phyloP scores from a whole-genome alignment of 2,888 invertebrate genomes.

The Anthophora plumipes region DNA sequence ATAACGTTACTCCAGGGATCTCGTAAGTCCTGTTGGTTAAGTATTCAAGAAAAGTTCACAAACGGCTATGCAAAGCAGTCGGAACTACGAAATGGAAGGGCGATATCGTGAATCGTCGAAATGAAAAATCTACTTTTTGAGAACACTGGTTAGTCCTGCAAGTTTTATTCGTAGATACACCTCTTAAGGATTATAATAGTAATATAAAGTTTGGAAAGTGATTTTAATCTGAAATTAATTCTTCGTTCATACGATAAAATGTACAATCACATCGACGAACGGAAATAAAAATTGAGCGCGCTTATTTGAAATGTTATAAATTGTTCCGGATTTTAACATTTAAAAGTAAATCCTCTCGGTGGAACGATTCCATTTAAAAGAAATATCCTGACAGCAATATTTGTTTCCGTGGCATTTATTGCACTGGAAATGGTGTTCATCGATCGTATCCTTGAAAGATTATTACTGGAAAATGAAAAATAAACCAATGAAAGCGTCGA shows the following conservation, averaged over 20 bases:
- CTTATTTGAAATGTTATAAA: not conserved
- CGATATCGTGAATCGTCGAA: slow-evolving; percentile 44
- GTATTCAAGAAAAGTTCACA: slow-evolving; percentile 58
- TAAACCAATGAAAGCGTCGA: not conserved
- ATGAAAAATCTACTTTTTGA: slow-evolving; percentile 44
- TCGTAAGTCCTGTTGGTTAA: slow-evolving; percentile 55
- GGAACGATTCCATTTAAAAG: slow-evolving; percentile 8
- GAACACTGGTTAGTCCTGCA: not conserved
- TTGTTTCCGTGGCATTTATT: slow-evolving; percentile 2
- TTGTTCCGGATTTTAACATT: not conserved
- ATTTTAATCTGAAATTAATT: slow-evolving; percentile 14
- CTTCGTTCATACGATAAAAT: too few species aligned
- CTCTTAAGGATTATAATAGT: not conserved
- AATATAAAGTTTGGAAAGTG: not conserved
- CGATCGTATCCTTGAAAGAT: slow-evolving; percentile 28
- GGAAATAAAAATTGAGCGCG: not conserved
- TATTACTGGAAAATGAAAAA: slow-evolving; percentile 33
- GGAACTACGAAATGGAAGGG: slow-evolving; percentile 42
- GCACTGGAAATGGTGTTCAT: slow-evolving; percentile 13
- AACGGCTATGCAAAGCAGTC: slow-evolving; percentile 53
- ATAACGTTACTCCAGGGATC: slow-evolving; percentile 48
- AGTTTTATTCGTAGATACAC: slow-evolving; percentile 16
- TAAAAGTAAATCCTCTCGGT: not conserved
- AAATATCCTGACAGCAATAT: slow-evolving; percentile 12
- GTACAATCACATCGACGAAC: not conserved